These are phyloP conservation scores for Crocallis elinguaria DNA, from an alignment of 2,888 invertebrate genomes.

Conservation along the genomic window DNA sequence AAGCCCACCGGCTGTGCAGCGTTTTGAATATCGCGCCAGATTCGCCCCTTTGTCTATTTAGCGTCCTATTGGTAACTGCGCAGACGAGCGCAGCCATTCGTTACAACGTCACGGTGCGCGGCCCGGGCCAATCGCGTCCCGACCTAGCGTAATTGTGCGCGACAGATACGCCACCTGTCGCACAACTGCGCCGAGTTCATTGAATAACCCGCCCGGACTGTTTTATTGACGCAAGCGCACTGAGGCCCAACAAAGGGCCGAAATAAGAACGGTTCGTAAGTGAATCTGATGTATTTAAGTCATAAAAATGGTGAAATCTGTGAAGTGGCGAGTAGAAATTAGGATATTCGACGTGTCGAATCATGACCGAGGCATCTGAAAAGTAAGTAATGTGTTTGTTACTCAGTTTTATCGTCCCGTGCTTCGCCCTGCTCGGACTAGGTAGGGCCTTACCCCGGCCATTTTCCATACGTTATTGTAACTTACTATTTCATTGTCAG, in stretches of 20 bases:
- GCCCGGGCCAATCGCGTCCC: slow-evolving; percentile 56
- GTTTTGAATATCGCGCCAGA: slow-evolving; percentile 63
- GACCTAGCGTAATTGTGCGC: slow-evolving; percentile 53
- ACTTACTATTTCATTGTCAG: slow-evolving; percentile 48
- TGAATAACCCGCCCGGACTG: slow-evolving; percentile 79
- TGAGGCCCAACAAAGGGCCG: slow-evolving; percentile 84
- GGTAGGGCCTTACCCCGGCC: slow-evolving; percentile 81
- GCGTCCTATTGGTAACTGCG: slow-evolving; percentile 57
- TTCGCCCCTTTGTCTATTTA: slow-evolving; percentile 42
- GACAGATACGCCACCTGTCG: slow-evolving; percentile 80
- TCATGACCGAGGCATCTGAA: slow-evolving; percentile 96
- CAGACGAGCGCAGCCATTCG: slow-evolving; percentile 58
- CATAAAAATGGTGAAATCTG: slow-evolving; percentile 93
- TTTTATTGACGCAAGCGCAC: slow-evolving; percentile 80
- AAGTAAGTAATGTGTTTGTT: slow-evolving; percentile 88
- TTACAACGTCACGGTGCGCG: slow-evolving; percentile 41
- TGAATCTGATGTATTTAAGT: slow-evolving; percentile 89
- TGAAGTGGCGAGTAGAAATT: slow-evolving; percentile 92
- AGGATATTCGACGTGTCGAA: slow-evolving; percentile 93
- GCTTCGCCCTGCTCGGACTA: slow-evolving; percentile 69
- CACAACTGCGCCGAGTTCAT: slow-evolving; percentile 71
- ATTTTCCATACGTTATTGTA: slow-evolving; percentile 69
- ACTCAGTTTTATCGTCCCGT: slow-evolving; percentile 61
- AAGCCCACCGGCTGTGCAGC: slow-evolving; percentile 41
- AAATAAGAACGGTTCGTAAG: slow-evolving; percentile 79